Conservation (phyloP, 2,113 vertebrate genomes). For the Rhinichthys klamathensis region DNA sequence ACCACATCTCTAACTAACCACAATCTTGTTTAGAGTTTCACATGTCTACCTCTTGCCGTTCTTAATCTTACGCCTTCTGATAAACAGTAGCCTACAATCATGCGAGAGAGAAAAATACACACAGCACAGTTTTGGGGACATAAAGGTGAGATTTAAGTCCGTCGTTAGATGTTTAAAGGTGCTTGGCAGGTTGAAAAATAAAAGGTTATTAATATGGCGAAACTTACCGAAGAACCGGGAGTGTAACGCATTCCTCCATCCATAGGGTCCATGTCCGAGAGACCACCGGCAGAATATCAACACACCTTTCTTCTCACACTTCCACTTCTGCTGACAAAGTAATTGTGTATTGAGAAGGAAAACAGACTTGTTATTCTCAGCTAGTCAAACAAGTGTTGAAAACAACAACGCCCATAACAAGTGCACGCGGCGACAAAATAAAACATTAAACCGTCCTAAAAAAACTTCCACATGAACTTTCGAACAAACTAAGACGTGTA, state of each 20-base stretch:
- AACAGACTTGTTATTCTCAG: slow-evolving; percentile 1
- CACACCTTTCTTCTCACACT: not conserved
- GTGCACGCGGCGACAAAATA: not conserved
- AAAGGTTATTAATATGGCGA: not conserved
- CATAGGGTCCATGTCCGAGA: slow-evolving; percentile 71
- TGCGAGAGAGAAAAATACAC: not conserved
- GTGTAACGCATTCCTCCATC: slow-evolving; percentile 72
- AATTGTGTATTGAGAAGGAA: not conserved
- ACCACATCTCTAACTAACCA: not conserved
- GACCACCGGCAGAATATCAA: not conserved
- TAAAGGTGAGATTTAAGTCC: not conserved
- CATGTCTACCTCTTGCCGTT: not conserved
- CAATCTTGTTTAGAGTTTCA: not conserved
- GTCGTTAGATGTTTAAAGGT: too few species aligned
- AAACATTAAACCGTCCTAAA: not conserved
- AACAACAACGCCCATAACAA: slow-evolving; percentile 9
- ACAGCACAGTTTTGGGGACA: not conserved
- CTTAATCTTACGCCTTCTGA: not conserved
- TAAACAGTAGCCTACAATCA: not conserved
- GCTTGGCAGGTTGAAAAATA: not conserved
- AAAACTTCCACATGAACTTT: not conserved
- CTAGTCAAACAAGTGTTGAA: not conserved
- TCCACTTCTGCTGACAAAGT: not conserved
- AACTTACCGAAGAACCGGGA: slow-evolving; percentile 63
- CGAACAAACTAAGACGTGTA: not conserved